Conservation (phyloP, 2,888 invertebrate species). For the Cremastinae sp. region DNA sequence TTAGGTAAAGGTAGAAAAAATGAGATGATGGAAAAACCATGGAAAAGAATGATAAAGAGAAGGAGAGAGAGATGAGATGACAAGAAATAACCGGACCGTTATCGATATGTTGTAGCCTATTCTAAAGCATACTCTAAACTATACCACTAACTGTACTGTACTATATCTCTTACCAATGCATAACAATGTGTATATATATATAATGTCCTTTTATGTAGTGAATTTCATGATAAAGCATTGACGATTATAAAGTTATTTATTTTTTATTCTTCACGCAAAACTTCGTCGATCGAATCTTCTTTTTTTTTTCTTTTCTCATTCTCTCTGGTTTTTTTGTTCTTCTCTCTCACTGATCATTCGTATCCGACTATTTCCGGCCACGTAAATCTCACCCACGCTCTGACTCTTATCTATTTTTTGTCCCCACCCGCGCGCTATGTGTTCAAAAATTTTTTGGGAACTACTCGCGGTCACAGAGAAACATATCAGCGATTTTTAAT, state of each 20-base stretch:
- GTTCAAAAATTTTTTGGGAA: neutral
- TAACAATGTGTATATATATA: constrained; percentile 72
- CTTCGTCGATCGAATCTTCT: constrained; percentile 19
- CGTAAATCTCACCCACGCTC: constrained; percentile 63
- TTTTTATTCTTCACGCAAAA: constrained; percentile 67
- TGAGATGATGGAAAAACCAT: neutral
- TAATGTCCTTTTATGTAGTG: constrained; percentile 71
- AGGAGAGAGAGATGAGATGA: constrained; percentile 18
- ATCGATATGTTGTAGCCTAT: constrained; percentile 74
- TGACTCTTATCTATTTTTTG: constrained; percentile 22
- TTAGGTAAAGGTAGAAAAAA: constrained; percentile 64
- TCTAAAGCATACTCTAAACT: constrained; percentile 73
- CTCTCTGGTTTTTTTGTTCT: constrained; percentile 43
- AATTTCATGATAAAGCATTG: constrained; percentile 69
- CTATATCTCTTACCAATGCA: constrained; percentile 76
- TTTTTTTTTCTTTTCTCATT: constrained; percentile 20
- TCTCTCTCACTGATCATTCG: constrained; percentile 55
- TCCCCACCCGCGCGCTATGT: neutral
- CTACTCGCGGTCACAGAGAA: constrained; percentile 48
- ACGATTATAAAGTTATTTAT: constrained; percentile 69
- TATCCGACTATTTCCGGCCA: constrained; percentile 63
- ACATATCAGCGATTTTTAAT: constrained; percentile 58
- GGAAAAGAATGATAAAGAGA: constrained; percentile 2
- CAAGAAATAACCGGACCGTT: constrained; percentile 65
- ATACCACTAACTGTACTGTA: constrained; percentile 74